phyloP scores from a whole-genome alignment of 2,797 vertebrate genomes.

The Coregonus suidteri region DNA sequence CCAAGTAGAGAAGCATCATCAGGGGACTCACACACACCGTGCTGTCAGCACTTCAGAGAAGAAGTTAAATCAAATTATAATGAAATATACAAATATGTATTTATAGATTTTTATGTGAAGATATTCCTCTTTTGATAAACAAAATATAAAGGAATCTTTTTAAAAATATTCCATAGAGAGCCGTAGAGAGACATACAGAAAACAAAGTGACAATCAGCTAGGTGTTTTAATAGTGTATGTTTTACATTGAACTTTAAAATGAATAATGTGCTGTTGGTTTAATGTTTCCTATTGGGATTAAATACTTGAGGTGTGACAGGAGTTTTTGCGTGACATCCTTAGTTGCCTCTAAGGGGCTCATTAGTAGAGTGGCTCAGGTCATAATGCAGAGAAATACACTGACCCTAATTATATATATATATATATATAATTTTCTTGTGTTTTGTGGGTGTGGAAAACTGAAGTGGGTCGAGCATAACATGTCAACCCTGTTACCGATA shows the following conservation, averaged over 20 bases:
- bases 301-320: constrained; percentile 57
- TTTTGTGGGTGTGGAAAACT: no score
- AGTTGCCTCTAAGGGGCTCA: constrained; percentile 72
- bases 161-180: constrained; percentile 27
- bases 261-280: constrained; percentile 43
- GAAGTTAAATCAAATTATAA: constrained; percentile 28
- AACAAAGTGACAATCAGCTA: constrained; percentile 39
- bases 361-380: constrained; percentile 60
- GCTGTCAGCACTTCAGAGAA: constrained; percentile 35
- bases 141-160: constrained; percentile 9
- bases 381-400: constrained; percentile 31
- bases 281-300: constrained; percentile 48
- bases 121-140: constrained; percentile 34
- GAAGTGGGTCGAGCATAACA: no score
- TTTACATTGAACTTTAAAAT: constrained; percentile 51
- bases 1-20: constrained; percentile 45
- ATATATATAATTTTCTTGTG: no score
- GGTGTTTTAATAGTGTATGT: constrained; percentile 50
- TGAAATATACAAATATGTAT: constrained; percentile 45
- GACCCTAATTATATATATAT: constrained; percentile 13
- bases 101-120: constrained; percentile 39
- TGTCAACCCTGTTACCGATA: no score
- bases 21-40: constrained; percentile 38
- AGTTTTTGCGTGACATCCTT: constrained; percentile 47
- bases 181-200: not conserved